Evolutionary conservation across 2,113 vertebrate species (phyloP).

Genomic region (Phalacrocorax brasilianus): DNA sequence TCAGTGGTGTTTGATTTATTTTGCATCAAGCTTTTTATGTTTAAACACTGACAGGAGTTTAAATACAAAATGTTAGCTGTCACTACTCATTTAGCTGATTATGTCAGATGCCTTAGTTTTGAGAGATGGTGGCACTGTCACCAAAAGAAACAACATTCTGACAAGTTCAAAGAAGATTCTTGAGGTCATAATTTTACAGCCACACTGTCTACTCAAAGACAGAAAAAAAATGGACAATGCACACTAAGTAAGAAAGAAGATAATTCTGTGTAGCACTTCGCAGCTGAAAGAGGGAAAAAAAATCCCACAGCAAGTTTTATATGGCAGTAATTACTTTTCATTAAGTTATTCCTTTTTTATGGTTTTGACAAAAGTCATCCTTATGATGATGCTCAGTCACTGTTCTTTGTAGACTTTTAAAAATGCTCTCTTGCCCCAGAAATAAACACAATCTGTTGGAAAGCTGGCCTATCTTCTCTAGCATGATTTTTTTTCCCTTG

Average conservation of each 20-base stretch:
- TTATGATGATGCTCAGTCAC: neutral
- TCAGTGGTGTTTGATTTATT: slow-evolving; percentile 80
- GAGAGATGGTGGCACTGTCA: slow-evolving; percentile 78
- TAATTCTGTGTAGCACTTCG: neutral
- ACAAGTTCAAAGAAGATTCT: slow-evolving; percentile 78
- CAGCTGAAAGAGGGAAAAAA: neutral
- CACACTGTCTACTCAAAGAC: slow-evolving; percentile 53
- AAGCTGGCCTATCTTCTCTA: slow-evolving; percentile 67
- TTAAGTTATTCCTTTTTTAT: neutral
- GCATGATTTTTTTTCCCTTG: slow-evolving; percentile 68
- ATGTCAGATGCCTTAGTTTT: slow-evolving; percentile 81
- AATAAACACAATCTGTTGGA: slow-evolving; percentile 32
- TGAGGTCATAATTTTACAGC: slow-evolving; percentile 78
- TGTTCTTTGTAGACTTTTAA: slow-evolving; percentile 67
- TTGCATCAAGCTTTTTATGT: slow-evolving; percentile 82
- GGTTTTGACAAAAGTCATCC: neutral
- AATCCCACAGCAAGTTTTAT: neutral
- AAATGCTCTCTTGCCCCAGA: neutral
- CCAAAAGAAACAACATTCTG: slow-evolving; percentile 75
- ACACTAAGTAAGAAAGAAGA: neutral
- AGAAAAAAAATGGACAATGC: slow-evolving; percentile 33
- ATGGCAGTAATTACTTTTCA: neutral
- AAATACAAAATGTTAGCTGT: slow-evolving; percentile 83
- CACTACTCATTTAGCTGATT: slow-evolving; percentile 82
- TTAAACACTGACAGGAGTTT: slow-evolving; percentile 82